Evolutionary conservation across 2,797 vertebrate genomes (phyloP).

Genomic region (Cephalopachus bancanus): DNA sequence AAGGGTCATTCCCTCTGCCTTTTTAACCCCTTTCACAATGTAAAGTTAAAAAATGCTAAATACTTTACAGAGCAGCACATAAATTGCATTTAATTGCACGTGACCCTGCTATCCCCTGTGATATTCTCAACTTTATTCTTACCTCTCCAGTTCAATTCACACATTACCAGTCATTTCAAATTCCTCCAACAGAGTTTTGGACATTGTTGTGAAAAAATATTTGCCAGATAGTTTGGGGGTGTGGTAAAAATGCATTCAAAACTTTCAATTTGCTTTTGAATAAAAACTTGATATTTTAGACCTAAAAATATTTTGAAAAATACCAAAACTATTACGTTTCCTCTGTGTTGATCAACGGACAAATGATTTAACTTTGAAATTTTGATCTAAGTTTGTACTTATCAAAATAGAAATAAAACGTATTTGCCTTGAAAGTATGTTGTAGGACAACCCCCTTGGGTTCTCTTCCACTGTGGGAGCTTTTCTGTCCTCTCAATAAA

Average conservation of each 20-base stretch:
- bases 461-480: no score
- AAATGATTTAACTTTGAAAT: background rate
- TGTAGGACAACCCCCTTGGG: background rate
- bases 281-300: background rate
- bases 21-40: background rate
- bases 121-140: background rate
- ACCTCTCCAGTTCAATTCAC: background rate
- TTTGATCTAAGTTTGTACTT: background rate
- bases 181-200: background rate
- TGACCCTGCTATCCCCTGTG: background rate
- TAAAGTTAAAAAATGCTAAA: background rate
- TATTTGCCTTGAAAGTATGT: background rate
- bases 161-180: background rate
- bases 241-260: background rate
- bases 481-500: no score
- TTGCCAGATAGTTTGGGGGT: background rate
- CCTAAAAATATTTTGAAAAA: background rate
- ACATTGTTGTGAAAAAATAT: background rate
- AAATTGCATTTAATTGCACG: background rate
- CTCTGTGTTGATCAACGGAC: background rate
- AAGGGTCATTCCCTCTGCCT: background rate
- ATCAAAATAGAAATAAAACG: conserved; percentile 23
- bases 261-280: background rate
- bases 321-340: background rate
- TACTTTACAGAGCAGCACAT: background rate